A percentile compares a stretch with the other conserved stretches of the same genome.
Evolutionary conservation across 2,113 vertebrate species (phyloP).

Genomic region (Noctilio leporinus): DNA sequence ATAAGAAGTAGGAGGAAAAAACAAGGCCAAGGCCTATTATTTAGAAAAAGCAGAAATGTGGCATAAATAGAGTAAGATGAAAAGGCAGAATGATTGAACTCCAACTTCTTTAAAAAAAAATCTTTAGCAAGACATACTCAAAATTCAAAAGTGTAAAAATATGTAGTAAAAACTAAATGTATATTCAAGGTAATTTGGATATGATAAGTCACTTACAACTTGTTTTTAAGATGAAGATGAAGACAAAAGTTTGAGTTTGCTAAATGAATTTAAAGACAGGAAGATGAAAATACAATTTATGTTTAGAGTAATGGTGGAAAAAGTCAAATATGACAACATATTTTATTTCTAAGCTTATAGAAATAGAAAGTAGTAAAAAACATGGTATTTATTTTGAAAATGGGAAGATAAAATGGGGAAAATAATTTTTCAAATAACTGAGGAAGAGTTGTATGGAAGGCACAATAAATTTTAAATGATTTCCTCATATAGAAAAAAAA

Average conservation of each 20-base stretch:
- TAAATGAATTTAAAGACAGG: not conserved
- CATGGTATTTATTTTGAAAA: not conserved
- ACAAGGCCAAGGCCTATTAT: not conserved
- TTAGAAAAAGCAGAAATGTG: not conserved
- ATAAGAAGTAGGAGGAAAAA: not conserved
- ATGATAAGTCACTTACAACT: not conserved
- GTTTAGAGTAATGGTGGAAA: not conserved
- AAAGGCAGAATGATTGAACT: not conserved
- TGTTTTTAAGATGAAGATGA: not conserved
- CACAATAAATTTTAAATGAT: not conserved
- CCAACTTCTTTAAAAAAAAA: not conserved
- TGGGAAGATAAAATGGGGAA: not conserved
- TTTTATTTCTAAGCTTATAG: slow-evolving; percentile 24
- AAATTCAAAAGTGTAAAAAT: not conserved
- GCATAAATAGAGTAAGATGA: not conserved
- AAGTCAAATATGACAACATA: not conserved
- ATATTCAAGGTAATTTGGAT: not conserved
- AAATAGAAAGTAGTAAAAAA: not conserved
- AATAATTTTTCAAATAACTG: not conserved
- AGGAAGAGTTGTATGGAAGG: not conserved
- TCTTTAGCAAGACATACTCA: not conserved
- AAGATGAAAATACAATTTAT: not conserved
- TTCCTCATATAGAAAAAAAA: not conserved
- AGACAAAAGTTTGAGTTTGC: not conserved
- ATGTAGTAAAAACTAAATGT: not conserved